Conservation (phyloP, 1,140 invertebrate species). For the Antheraea pernyi region DNA sequence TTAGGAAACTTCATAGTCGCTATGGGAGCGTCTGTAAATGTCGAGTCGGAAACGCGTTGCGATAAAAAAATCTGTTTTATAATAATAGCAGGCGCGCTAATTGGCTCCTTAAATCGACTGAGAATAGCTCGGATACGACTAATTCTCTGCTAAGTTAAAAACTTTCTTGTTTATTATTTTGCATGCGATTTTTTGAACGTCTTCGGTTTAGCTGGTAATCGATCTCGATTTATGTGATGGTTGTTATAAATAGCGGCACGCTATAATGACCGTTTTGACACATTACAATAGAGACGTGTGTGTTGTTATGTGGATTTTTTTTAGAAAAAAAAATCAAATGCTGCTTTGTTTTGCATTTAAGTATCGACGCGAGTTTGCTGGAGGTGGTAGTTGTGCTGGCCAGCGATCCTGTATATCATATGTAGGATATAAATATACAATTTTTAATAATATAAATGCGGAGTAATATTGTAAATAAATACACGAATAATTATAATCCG, state of each 20-base stretch:
- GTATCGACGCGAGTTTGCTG: too few relatives aligned
- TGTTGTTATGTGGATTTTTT: too few relatives aligned
- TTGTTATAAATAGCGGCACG: not conserved
- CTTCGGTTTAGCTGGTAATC: not conserved
- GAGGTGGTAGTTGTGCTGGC: too few relatives aligned
- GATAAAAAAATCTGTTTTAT: conserved; percentile 28
- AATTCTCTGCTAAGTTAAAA: conserved; percentile 14
- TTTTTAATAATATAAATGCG: too few relatives aligned
- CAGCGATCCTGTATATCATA: too few relatives aligned
- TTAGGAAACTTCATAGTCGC: too few relatives aligned
- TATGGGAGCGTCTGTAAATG: conserved; percentile 20
- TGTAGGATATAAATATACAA: too few relatives aligned
- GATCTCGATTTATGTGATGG: not conserved
- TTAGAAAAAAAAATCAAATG: too few relatives aligned
- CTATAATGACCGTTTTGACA: not conserved
- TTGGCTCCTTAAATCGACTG: conserved; percentile 29
- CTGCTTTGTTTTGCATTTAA: too few relatives aligned
- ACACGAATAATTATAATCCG: too few relatives aligned
- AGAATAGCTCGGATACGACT: conserved; percentile 8
- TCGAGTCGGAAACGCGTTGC: conserved; percentile 19
- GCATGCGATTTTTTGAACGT: conserved; percentile 7
- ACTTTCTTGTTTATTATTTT: conserved; percentile 9
- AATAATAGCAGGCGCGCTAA: conserved; percentile 27
- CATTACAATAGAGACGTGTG: too few relatives aligned
- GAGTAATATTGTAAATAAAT: too few relatives aligned